Evolutionary conservation across 1,140 invertebrate species (phyloP), one percentile per base, ranked within the genome.

Genomic region (Lasaia peninsularis): DNA sequence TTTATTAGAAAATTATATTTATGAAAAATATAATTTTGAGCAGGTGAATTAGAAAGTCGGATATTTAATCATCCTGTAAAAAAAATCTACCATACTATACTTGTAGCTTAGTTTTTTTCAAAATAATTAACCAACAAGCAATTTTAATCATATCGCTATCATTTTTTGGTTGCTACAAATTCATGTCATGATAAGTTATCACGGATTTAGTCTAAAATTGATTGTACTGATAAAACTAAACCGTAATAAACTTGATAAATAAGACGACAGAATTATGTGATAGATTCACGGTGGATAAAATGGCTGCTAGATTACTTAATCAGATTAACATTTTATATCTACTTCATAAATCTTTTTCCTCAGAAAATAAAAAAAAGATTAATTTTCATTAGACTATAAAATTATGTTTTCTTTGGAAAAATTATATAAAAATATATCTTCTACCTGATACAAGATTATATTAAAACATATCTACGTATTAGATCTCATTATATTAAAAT

Each of bases 191-290:
- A 67, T 69, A 66, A 31, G 14, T 49, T 67, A 70, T 59, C 67
- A 18, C 32, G 62, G 65, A 67, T 65, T 62, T 60, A 51, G 44
- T 34, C 48, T 48, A 56, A 65, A 62, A 68, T 65, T 65, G 76
- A 79, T 81, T 79, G 69, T 64, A 53, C 55, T 67, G 72, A 75
- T 81, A 75, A 75, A 62, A 65, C 32, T 57, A 67, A 67, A 67
- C 63, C 65, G 58, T 63, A 67, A 64, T 34, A 52, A 61, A 67
- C 68, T 62, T 64, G 71, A 73, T 78, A 67, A 72, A 66, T 72
- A 72, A 66, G 59, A 68, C 54, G 58, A 61, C 37, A 34, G 59
- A 52, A 66, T 66, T 66, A 63, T 57, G 40, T 49, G 60, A 66
- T 66, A 53, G 52, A 37, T 58, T 31, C 60, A 56, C 48, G 20